Conservation (phyloP, 2,113 vertebrate species). For the Cathartes aura region DNA sequence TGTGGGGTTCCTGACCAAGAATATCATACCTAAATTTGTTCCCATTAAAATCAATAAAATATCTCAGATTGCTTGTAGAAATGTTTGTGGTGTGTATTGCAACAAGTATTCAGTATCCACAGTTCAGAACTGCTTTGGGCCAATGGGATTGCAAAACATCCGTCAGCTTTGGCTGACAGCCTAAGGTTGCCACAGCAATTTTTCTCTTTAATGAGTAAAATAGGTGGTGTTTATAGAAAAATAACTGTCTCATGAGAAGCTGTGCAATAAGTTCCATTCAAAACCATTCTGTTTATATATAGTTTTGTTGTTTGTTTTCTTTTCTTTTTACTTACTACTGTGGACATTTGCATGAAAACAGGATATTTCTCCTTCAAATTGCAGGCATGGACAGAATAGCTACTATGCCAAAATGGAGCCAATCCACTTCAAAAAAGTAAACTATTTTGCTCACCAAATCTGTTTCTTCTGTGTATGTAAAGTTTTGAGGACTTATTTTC, state of each 20-base stretch:
- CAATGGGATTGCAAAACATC: conserved; percentile 54
- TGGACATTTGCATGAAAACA: conserved; percentile 70
- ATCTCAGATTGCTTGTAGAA: not conserved
- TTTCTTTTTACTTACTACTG: conserved; percentile 59
- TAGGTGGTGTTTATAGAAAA: conserved; percentile 62
- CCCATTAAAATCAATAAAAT: conserved; percentile 38
- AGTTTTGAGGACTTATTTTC: conserved; percentile 34
- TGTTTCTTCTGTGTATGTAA: conserved; percentile 32
- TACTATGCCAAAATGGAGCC: conserved; percentile 34
- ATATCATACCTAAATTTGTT: not conserved
- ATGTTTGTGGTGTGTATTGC: not conserved
- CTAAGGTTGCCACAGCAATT: conserved; percentile 25
- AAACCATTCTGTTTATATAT: conserved; percentile 68
- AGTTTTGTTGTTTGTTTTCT: conserved; percentile 68
- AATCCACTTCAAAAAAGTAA: conserved; percentile 49
- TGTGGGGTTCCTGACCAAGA: not conserved
- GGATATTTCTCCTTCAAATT: conserved; percentile 66
- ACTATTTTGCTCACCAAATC: conserved; percentile 40
- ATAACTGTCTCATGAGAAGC: conserved; percentile 45
- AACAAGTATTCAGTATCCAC: conserved; percentile 1
- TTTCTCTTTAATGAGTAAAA: conserved; percentile 65
- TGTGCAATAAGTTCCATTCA: conserved; percentile 54
- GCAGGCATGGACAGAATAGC: conserved; percentile 48
- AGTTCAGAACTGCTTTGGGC: conserved; percentile 1
- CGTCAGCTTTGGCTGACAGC: conserved; percentile 36